A percentile compares a stretch with the other conserved stretches of the same genome.
Conservation (phyloP, 2,113 vertebrate genomes). For the Cygnus atratus region DNA sequence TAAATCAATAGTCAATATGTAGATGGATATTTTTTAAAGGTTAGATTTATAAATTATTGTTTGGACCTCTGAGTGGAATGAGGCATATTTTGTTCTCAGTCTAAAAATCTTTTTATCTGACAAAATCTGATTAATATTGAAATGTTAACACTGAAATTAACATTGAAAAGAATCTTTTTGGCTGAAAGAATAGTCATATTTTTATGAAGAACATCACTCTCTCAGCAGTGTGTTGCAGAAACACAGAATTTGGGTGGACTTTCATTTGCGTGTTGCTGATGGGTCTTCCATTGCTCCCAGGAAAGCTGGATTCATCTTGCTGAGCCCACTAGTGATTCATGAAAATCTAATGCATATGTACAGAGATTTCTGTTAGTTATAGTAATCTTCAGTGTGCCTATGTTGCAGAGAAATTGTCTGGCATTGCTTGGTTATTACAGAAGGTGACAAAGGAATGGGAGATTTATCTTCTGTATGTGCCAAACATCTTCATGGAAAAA, state of each 20-base stretch:
- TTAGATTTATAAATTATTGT: neutral
- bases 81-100: neutral
- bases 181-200: neutral
- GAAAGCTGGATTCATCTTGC: neutral
- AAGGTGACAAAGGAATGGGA: neutral
- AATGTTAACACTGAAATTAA: neutral
- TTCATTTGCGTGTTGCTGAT: neutral
- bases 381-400: neutral
- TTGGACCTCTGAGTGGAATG: neutral
- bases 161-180: neutral
- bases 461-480: neutral
- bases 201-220: neutral
- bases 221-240: neutral
- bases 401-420: neutral
- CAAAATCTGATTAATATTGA: neutral
- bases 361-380: neutral
- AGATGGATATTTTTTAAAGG: neutral
- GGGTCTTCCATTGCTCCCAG: neutral
- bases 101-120: neutral
- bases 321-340: neutral
- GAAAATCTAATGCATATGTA: neutral
- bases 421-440: neutral
- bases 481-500: neutral
- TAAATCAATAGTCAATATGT: neutral
- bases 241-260: neutral